Percentiles rank a stretch among this genome's conserved stretches.
phyloP scores from a whole-genome alignment of 2,113 vertebrate species.

The Polypterus senegalus region DNA sequence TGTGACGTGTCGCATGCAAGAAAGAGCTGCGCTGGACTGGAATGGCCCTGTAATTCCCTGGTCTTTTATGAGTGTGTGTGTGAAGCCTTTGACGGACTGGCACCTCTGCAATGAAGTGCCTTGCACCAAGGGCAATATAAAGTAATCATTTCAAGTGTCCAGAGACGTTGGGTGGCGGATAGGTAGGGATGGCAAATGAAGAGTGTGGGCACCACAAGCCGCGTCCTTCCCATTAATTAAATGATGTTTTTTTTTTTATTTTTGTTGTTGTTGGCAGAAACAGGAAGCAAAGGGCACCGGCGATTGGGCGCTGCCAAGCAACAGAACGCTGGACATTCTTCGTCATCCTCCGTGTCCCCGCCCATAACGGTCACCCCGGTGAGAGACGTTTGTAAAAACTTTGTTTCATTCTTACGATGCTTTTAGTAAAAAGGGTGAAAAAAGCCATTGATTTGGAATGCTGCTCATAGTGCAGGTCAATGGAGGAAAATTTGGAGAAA shows the following conservation, averaged over 20 bases:
- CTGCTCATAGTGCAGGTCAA: neutral
- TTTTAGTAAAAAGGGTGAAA: neutral
- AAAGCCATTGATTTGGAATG: neutral
- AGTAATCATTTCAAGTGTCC: no score
- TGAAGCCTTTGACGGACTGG: no score
- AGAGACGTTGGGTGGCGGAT: no score
- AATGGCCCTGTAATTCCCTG: no score
- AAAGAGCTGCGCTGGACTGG: no score
- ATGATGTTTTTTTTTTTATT: neutral
- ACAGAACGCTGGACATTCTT: conserved; percentile 22
- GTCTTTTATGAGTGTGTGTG: no score
- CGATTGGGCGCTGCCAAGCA: conserved; percentile 31
- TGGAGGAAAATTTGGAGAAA: neutral
- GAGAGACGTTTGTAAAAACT: conserved; percentile 29
- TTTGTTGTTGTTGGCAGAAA: conserved; percentile 10
- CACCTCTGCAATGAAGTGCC: no score
- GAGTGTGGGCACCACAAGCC: neutral
- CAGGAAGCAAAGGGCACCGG: conserved; percentile 27
- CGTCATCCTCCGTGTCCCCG: conserved; percentile 26
- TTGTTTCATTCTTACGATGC: neutral
- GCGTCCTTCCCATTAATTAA: neutral
- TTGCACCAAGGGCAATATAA: neutral
- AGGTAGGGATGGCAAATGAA: neutral
- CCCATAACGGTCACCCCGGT: conserved; percentile 33
- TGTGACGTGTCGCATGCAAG: no score